Percentiles rank a stretch among this genome's conserved stretches.
phyloP scores from a whole-genome alignment of 2,888 invertebrate genomes.

The Dioctria linearis region DNA sequence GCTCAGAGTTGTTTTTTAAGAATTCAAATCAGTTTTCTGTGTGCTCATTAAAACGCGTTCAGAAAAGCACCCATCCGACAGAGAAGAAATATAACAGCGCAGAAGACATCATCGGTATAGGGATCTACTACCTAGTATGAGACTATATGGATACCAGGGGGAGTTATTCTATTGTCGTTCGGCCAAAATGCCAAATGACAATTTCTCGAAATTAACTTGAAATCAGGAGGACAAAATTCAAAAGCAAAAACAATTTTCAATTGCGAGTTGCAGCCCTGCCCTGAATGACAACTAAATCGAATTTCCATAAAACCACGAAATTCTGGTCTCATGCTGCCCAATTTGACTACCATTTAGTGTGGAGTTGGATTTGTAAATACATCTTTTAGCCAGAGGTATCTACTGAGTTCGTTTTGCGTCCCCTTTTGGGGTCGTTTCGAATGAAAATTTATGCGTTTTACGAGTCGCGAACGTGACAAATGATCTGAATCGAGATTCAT shows the following conservation, averaged over 20 bases:
- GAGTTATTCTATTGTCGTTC: neutral
- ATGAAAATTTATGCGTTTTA: slow-evolving; percentile 41
- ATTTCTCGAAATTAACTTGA: neutral
- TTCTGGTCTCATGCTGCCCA: slow-evolving; percentile 36
- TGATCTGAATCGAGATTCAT: slow-evolving; percentile 29
- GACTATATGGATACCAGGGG: neutral
- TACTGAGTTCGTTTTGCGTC: no score
- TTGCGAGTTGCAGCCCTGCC: slow-evolving; percentile 18
- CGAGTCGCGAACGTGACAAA: slow-evolving; percentile 49
- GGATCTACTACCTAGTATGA: no score
- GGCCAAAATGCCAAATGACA: neutral
- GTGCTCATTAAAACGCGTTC: slow-evolving; percentile 31
- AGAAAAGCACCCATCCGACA: slow-evolving; percentile 21
- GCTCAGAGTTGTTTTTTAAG: neutral
- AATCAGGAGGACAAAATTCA: neutral
- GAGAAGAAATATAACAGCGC: slow-evolving; percentile 1
- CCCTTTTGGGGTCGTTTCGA: neutral
- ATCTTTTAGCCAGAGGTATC: no score
- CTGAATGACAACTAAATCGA: slow-evolving; percentile 50
- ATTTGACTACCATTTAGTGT: slow-evolving; percentile 17
- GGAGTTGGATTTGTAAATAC: neutral
- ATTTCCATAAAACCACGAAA: slow-evolving; percentile 52
- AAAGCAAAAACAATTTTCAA: slow-evolving; percentile 25
- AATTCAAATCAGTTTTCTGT: slow-evolving; percentile 33
- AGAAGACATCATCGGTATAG: neutral